Conservation (phyloP, 2,888 invertebrate genomes). For the Myathropa florea region DNA sequence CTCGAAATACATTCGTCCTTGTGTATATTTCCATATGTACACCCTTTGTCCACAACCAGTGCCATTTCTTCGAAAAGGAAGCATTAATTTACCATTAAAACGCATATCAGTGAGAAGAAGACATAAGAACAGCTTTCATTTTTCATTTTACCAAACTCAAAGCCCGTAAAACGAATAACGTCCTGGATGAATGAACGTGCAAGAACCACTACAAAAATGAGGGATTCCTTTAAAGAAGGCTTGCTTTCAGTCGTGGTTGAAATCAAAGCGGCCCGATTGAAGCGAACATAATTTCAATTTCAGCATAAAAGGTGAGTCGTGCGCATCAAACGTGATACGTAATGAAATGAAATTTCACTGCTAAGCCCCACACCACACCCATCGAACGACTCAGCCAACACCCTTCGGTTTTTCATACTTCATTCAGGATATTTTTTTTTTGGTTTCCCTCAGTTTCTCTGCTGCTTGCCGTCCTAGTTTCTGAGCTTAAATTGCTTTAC, state of each 20-base stretch:
- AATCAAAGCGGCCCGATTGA: conserved; percentile 23
- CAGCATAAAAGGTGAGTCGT: conserved; percentile 79
- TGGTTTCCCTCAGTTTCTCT: not conserved
- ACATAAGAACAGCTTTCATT: conserved; percentile 8
- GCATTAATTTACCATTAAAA: conserved; percentile 27
- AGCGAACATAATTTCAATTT: conserved; percentile 78
- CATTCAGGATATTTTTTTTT: not conserved
- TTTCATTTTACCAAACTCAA: conserved; percentile 18
- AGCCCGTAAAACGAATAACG: conserved; percentile 22
- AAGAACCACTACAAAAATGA: conserved; percentile 10
- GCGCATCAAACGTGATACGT: conserved; percentile 80
- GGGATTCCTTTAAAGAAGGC: conserved; percentile 7
- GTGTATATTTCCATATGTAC: no score
- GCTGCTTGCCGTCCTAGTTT: not conserved
- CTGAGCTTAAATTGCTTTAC: conserved; percentile 4
- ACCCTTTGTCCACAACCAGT: no score
- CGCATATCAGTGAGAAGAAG: conserved; percentile 10
- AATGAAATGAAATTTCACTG: conserved; percentile 73
- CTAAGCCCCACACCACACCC: not conserved
- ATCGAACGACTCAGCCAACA: not conserved
- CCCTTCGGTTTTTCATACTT: not conserved
- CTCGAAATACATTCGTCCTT: no score
- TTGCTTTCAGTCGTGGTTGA: not conserved
- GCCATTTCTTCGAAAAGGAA: not conserved
- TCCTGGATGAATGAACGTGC: conserved; percentile 18